phyloP scores from a whole-genome alignment of 2,797 vertebrate genomes.

The Muscicapa comitata region DNA sequence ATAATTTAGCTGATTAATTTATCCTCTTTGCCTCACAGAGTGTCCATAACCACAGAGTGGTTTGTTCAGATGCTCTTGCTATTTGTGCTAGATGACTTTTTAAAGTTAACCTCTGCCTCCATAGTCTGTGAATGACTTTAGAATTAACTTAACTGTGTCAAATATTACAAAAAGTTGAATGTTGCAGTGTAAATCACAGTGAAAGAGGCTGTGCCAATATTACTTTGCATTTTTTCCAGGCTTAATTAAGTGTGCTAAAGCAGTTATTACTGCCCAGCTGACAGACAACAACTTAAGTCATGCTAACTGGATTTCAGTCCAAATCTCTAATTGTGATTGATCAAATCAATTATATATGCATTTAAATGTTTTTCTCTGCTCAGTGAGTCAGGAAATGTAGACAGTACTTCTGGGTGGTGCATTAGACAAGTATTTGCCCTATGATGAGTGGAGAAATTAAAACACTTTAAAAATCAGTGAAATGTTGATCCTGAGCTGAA shows the following conservation, averaged over 20 bases:
- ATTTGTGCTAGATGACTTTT: not conserved
- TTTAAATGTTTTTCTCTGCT: slow-evolving; percentile 7
- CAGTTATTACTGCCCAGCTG: not conserved
- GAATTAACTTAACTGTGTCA: not conserved
- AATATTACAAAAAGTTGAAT: not conserved
- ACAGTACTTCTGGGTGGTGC: not conserved
- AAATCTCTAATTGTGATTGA: slow-evolving; percentile 13
- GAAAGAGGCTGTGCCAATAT: not conserved
- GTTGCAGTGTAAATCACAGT: not conserved
- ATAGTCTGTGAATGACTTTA: not conserved
- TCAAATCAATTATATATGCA: not conserved
- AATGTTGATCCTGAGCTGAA: not conserved
- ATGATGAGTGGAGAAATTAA: not conserved
- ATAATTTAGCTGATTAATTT: not conserved
- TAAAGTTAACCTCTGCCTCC: not conserved
- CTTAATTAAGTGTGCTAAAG: slow-evolving; percentile 18
- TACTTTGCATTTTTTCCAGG: not conserved
- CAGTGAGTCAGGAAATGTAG: not conserved
- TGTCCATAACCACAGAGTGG: not conserved
- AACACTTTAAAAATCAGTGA: not conserved
- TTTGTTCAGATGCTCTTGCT: not conserved
- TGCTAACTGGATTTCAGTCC: slow-evolving; percentile 3
- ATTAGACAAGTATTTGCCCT: not conserved
- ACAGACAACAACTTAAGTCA: not conserved
- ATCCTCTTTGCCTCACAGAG: not conserved